Evolutionary conservation across 2,888 invertebrate species (phyloP).

Genomic region (Sturmia bella): DNA sequence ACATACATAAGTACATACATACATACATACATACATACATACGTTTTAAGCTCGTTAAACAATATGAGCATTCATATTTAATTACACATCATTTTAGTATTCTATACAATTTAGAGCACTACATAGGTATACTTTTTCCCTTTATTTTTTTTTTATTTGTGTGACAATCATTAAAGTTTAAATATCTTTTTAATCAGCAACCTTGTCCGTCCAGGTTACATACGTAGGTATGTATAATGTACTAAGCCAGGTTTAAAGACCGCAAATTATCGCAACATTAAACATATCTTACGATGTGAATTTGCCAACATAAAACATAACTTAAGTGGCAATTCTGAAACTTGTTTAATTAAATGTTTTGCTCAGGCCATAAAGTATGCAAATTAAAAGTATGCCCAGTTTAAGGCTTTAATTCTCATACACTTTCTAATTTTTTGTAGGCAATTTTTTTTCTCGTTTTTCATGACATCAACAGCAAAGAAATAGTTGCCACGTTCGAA

Average conservation of each 20-base stretch:
- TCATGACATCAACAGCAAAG: no score
- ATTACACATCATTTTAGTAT: not conserved
- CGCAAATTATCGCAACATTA: slow-evolving; percentile 42
- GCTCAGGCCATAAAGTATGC: no score
- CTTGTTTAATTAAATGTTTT: slow-evolving; percentile 34
- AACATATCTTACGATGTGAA: slow-evolving; percentile 28
- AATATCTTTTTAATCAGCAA: slow-evolving; percentile 40
- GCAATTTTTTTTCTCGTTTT: no score
- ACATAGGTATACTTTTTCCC: not conserved
- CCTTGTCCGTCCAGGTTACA: no score
- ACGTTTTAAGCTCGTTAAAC: slow-evolving; percentile 2
- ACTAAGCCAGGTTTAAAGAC: slow-evolving; percentile 26
- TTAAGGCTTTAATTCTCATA: not conserved
- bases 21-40: no score
- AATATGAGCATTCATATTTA: slow-evolving; percentile 18
- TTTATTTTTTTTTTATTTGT: no score
- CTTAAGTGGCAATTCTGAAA: not conserved
- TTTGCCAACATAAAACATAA: not conserved
- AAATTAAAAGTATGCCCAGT: no score
- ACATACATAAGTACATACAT: no score
- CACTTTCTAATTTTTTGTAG: no score
- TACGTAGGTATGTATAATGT: no score
- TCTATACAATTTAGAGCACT: not conserved
- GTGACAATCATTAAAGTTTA: slow-evolving; percentile 35
- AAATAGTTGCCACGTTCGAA: no score